These are phyloP conservation scores for Pygoscelis antarcticus DNA, from an alignment of 2,113 vertebrate genomes.

Conservation along the genomic window DNA sequence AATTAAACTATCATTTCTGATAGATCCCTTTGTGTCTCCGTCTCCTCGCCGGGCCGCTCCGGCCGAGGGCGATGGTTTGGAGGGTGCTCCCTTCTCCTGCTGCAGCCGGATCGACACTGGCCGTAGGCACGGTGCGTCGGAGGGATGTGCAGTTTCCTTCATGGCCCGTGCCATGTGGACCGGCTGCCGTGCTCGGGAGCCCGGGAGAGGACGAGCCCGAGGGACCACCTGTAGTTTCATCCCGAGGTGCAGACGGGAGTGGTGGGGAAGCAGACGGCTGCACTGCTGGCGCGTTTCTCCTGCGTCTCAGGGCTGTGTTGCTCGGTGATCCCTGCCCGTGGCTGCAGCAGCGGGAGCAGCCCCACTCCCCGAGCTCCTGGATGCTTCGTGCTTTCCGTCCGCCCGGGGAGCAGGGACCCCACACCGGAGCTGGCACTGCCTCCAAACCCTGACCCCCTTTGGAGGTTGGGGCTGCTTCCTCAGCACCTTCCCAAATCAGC, in stretches of 20 bases:
- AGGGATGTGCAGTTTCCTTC: accelerated
- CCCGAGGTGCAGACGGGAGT: accelerated
- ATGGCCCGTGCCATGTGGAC: accelerated
- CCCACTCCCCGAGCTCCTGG: accelerated
- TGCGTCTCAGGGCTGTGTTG: accelerated
- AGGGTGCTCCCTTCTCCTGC: background rate
- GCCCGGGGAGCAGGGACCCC: background rate
- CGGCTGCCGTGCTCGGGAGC: accelerated
- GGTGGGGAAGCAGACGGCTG: accelerated
- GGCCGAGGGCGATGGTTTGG: accelerated
- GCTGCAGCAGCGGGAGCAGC: background rate
- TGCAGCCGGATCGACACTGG: accelerated
- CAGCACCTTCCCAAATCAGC: accelerated
- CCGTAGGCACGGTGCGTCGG: accelerated
- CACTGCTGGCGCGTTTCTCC: accelerated
- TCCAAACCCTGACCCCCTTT: background rate
- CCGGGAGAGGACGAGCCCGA: accelerated
- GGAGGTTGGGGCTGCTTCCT: background rate
- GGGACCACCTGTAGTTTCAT: background rate
- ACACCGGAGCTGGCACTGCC: accelerated
- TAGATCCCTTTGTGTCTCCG: background rate
- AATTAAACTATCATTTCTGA: background rate
- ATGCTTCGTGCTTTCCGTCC: background rate
- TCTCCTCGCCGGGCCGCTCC: background rate
- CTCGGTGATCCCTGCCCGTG: background rate